Evolutionary conservation across 2,113 vertebrate species (phyloP).

Genomic region (Thymallus thymallus): DNA sequence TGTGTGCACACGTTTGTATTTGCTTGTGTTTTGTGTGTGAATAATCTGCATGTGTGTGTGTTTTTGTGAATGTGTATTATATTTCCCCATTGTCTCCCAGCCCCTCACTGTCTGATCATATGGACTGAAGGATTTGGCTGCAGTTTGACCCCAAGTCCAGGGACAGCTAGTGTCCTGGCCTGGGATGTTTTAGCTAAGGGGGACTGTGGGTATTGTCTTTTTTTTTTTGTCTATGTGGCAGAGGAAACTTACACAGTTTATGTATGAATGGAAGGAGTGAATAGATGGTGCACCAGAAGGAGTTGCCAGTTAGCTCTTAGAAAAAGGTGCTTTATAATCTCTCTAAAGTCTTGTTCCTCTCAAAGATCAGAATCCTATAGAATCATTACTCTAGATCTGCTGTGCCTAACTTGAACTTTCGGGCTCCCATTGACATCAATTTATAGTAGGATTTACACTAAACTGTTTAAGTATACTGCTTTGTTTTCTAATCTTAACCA

Average conservation of each 20-base stretch:
- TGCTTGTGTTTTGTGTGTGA: constrained; percentile 1
- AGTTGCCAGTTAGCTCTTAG: not conserved
- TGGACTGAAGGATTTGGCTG: constrained; percentile 24
- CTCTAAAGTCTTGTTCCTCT: too few relatives aligned
- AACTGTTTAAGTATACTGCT: not conserved
- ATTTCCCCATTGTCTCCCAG: not conserved
- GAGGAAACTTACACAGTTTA: not conserved
- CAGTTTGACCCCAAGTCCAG: constrained; percentile 26
- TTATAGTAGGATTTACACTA: too few relatives aligned
- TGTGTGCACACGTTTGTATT: not conserved
- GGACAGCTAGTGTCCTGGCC: constrained; percentile 28
- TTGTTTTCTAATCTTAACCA: not conserved
- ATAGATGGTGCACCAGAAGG: not conserved
- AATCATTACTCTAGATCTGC: too few relatives aligned
- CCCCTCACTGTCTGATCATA: constrained; percentile 2
- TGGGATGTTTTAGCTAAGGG: constrained; percentile 40
- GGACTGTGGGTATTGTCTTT: not conserved
- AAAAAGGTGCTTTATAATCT: not conserved
- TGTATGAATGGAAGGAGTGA: constrained; percentile 6
- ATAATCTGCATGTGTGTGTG: not conserved
- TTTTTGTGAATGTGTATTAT: not conserved
- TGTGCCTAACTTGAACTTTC: too few relatives aligned
- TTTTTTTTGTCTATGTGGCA: not conserved
- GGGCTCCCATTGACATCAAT: too few relatives aligned
- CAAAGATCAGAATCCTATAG: too few relatives aligned